These are phyloP conservation scores for Fissipunctia ypsillon DNA, from an alignment of 2,888 invertebrate genomes.

Conservation along the genomic window DNA sequence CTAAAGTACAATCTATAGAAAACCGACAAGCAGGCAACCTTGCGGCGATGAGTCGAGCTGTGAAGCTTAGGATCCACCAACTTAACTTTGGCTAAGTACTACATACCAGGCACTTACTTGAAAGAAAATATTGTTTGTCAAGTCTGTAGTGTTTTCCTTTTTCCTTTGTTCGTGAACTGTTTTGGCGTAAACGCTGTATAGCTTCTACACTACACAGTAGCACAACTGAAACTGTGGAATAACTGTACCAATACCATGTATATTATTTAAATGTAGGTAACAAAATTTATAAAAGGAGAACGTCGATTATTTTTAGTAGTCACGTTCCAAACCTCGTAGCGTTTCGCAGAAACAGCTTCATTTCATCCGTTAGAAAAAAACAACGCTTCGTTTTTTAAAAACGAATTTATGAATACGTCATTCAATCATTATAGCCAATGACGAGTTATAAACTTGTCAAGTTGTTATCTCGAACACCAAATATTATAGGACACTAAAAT, in stretches of 20 bases:
- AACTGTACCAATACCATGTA: background rate
- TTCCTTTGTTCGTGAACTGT: background rate
- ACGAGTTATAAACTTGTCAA: constrained; percentile 7
- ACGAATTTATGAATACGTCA: background rate
- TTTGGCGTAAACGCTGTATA: background rate
- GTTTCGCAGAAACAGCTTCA: no score
- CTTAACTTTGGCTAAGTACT: no score
- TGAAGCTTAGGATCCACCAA: no score
- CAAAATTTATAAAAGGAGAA: background rate
- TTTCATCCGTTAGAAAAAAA: no score
- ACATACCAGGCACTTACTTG: no score
- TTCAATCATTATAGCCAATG: background rate
- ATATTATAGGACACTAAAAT: constrained; percentile 5
- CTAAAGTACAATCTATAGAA: no score
- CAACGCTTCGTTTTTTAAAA: background rate
- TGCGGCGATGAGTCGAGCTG: no score
- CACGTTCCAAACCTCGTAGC: no score
- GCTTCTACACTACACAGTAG: background rate
- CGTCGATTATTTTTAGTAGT: background rate
- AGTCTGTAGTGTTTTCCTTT: background rate
- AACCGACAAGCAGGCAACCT: no score
- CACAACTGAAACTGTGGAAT: background rate
- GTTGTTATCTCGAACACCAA: background rate
- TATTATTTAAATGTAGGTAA: background rate
- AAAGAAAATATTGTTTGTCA: background rate